A percentile compares a stretch with the other conserved stretches of the same genome.
phyloP scores from a whole-genome alignment of 2,888 invertebrate species.

The Pimpla rufipes region DNA sequence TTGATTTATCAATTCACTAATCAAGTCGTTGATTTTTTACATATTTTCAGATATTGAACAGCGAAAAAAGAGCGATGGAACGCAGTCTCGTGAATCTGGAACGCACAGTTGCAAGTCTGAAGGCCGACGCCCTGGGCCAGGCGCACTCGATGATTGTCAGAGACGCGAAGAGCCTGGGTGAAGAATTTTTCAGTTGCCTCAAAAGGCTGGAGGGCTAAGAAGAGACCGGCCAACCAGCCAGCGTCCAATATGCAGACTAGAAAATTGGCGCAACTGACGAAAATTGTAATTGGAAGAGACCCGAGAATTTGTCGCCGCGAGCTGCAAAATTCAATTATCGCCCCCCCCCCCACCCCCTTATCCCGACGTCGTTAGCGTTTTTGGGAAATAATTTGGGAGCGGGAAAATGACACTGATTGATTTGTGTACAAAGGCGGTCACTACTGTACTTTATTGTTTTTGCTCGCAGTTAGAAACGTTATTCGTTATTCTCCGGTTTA shows the following conservation, averaged over 20 bases:
- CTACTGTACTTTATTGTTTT: conserved; percentile 67
- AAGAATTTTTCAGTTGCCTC: conserved; percentile 76
- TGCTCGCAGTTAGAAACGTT: conserved; percentile 74
- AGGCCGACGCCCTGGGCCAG: conserved; percentile 73
- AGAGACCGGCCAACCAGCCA: neutral
- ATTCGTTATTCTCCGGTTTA: conserved; percentile 45
- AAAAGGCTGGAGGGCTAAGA: conserved; percentile 70
- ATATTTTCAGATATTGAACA: conserved; percentile 76
- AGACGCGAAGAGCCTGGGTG: conserved; percentile 70
- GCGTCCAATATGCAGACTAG: neutral
- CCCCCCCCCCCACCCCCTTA: too few species aligned
- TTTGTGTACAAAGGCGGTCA: conserved; percentile 74
- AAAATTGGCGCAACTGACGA: neutral
- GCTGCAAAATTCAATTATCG: neutral
- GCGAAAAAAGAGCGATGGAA: conserved; percentile 79
- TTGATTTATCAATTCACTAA: too few species aligned
- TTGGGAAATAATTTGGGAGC: neutral
- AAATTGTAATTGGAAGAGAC: conserved; percentile 2
- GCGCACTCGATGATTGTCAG: conserved; percentile 73
- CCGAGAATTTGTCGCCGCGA: neutral
- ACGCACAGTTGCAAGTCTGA: conserved; percentile 74
- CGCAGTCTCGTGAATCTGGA: conserved; percentile 77
- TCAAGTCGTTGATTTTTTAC: neutral
- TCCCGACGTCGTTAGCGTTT: neutral
- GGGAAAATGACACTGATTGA: conserved; percentile 1